Conservation (phyloP, 1,140 invertebrate species). For the Babylonia areolata region DNA sequence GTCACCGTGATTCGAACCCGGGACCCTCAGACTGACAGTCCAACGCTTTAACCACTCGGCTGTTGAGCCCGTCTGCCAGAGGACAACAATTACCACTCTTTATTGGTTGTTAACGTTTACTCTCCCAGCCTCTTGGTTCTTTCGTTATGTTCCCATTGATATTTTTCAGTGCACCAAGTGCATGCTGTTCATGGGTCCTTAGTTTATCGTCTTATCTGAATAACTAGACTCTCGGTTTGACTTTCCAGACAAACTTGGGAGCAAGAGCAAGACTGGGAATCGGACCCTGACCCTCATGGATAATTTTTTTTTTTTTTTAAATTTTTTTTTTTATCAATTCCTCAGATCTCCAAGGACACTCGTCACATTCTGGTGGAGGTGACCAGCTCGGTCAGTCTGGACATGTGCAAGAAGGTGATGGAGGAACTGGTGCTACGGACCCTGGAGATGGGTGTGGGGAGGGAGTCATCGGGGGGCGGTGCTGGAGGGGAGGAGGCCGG, state of each 20-base stretch:
- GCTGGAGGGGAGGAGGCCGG: neutral
- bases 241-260: too few relatives aligned
- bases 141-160: neutral
- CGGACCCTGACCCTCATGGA: too few relatives aligned
- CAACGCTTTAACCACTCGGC: too few relatives aligned
- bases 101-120: neutral
- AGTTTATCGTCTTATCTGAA: too few relatives aligned
- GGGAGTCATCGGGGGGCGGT: neutral
- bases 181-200: too few relatives aligned
- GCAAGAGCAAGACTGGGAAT: too few relatives aligned
- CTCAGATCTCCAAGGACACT: conserved; percentile 78
- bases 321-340: neutral
- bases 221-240: too few relatives aligned
- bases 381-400: conserved; percentile 82
- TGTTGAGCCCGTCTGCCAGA: too few relatives aligned
- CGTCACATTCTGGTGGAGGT: conserved; percentile 86
- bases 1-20: too few relatives aligned
- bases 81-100: neutral
- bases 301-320: too few relatives aligned
- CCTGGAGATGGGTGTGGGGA: conserved; percentile 76
- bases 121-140: neutral
- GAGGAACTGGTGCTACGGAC: conserved; percentile 82
- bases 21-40: too few relatives aligned
- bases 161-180: too few relatives aligned
- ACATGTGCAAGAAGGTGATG: conserved; percentile 83